A percentile compares a stretch with the other conserved stretches of the same genome.
Evolutionary conservation across 2,113 vertebrate genomes (phyloP).

Genomic region (Heterocephalus glaber): DNA sequence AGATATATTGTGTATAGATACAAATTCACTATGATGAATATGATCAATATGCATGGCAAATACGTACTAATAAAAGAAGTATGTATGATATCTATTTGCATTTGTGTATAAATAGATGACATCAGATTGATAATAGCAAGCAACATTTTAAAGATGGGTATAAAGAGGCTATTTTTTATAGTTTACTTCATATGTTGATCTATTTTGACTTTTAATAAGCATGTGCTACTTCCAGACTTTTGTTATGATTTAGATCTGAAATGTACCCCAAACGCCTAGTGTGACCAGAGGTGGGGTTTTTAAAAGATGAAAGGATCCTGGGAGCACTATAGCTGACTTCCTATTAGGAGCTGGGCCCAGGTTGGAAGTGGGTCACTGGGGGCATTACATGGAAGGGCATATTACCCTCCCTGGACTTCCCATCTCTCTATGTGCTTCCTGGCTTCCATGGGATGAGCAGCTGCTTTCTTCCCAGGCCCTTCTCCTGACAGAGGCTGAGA

Average conservation of each 20-base stretch:
- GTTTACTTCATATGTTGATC: slow-evolving; percentile 30
- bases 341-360: background rate
- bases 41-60: background rate
- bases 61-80: background rate
- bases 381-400: background rate
- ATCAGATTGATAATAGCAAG: slow-evolving; percentile 4
- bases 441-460: background rate
- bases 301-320: background rate
- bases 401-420: background rate
- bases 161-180: background rate
- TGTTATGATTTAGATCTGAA: background rate
- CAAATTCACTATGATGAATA: background rate
- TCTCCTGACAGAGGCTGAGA: background rate
- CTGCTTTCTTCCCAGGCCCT: background rate
- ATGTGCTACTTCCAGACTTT: background rate
- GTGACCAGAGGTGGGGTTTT: background rate
- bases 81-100: background rate
- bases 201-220: slow-evolving; percentile 38
- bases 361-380: background rate
- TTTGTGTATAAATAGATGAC: background rate
- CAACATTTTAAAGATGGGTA: background rate
- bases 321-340: background rate
- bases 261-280: background rate
- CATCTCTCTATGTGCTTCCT: background rate
- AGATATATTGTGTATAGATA: background rate